These are phyloP conservation scores for Crenichthys baileyi DNA, from an alignment of 2,797 vertebrate species.

Conservation along the genomic window DNA sequence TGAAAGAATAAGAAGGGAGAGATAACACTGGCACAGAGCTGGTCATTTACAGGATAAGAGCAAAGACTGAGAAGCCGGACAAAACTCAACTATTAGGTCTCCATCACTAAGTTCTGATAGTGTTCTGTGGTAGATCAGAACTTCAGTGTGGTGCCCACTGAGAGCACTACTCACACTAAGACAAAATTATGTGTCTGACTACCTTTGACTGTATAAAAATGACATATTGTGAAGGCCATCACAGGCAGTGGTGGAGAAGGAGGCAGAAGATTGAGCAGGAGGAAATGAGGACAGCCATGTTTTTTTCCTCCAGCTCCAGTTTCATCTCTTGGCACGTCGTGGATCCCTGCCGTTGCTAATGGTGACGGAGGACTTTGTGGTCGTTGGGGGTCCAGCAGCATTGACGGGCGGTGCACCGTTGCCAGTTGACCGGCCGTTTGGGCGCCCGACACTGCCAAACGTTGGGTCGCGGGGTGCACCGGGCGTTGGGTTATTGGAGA, in stretches of 20 bases:
- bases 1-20: slow-evolving; percentile 49
- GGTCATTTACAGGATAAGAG: slow-evolving; percentile 22
- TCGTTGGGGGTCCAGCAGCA: slow-evolving; percentile 66
- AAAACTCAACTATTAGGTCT: slow-evolving; percentile 21
- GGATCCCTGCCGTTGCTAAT: slow-evolving; percentile 97
- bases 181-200: slow-evolving; percentile 39
- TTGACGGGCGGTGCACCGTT: slow-evolving; percentile 73
- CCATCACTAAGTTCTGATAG: slow-evolving; percentile 20
- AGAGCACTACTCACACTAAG: slow-evolving; percentile 36
- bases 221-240: slow-evolving; percentile 22
- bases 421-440: slow-evolving; percentile 85
- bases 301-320: slow-evolving; percentile 26
- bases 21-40: slow-evolving; percentile 63
- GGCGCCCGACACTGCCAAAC: slow-evolving; percentile 84
- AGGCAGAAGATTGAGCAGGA: not conserved
- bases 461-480: slow-evolving; percentile 71
- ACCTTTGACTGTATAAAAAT: slow-evolving; percentile 35
- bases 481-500: slow-evolving; percentile 76
- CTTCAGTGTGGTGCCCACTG: slow-evolving; percentile 40
- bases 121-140: slow-evolving; percentile 27
- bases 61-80: not conserved
- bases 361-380: slow-evolving; percentile 83
- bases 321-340: slow-evolving; percentile 97
- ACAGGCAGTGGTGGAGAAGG: slow-evolving; percentile 21
- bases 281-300: slow-evolving; percentile 5